Conservation (phyloP, 2,888 invertebrate genomes). For the Clistopyga incitator region DNA sequence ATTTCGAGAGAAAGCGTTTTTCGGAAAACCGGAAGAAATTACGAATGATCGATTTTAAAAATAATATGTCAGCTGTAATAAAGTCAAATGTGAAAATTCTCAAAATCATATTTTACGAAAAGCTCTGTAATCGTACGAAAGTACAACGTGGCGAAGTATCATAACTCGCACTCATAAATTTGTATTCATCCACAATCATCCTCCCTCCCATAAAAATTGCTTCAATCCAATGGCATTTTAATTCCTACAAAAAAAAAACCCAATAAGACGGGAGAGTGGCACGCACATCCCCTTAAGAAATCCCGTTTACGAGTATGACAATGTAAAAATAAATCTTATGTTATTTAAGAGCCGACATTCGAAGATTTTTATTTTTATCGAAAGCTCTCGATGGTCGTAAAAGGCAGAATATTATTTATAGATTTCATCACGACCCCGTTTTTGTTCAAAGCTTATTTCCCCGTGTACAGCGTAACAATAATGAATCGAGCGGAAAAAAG, state of each 20-base stretch:
- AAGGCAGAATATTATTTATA: conserved; percentile 36
- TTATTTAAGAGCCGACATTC: neutral
- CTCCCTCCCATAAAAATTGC: neutral
- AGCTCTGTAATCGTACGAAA: too few relatives aligned
- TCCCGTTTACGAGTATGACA: neutral
- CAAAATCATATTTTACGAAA: too few relatives aligned
- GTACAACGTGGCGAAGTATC: neutral
- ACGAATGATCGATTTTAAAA: too few relatives aligned
- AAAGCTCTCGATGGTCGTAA: conserved; percentile 7
- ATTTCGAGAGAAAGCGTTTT: too few relatives aligned
- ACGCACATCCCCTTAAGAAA: neutral
- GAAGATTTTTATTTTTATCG: conserved; percentile 8
- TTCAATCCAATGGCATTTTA: neutral
- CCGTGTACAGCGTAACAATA: conserved; percentile 46
- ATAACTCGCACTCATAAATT: neutral
- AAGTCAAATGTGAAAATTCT: too few relatives aligned
- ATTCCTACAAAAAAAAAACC: neutral
- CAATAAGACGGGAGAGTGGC: neutral
- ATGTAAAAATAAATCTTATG: neutral
- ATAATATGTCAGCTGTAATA: too few relatives aligned
- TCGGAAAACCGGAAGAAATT: too few relatives aligned
- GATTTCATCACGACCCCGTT: conserved; percentile 42
- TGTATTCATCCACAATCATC: neutral
- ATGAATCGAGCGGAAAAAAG: conserved; percentile 60
- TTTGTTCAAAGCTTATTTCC: conserved; percentile 50